Evolutionary conservation across 1,140 invertebrate genomes (phyloP).

Genomic region (Rhopalosiphum padi): DNA sequence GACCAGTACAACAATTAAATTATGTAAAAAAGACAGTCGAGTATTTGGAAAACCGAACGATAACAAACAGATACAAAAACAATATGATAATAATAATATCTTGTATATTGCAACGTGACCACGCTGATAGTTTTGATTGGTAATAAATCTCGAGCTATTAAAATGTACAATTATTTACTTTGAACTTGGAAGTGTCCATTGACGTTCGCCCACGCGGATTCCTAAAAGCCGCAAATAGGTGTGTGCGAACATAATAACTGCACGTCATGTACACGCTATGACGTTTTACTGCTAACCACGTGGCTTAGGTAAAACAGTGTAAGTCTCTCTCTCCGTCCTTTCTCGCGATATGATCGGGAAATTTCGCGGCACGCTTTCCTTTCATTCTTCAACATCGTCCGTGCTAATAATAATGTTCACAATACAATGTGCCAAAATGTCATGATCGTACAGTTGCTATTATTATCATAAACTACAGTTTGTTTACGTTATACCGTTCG

Average conservation of each 20-base stretch:
- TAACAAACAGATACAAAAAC: no score
- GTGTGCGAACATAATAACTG: neutral
- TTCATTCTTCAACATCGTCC: neutral
- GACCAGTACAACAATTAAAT: no score
- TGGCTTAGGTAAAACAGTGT: neutral
- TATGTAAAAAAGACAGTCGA: no score
- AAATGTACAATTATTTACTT: neutral
- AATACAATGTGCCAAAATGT: neutral
- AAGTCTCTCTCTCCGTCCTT: no score
- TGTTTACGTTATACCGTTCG: neutral
- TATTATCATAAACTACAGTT: neutral
- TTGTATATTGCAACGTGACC: neutral
- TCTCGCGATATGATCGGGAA: no score
- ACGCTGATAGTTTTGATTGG: neutral
- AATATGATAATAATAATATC: neutral
- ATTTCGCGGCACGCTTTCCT: neutral
- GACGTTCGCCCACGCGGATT: neutral
- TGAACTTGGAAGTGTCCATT: no score
- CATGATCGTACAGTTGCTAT: neutral
- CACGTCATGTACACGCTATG: neutral
- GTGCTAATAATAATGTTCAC: neutral
- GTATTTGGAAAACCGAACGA: no score
- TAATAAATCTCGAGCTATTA: neutral
- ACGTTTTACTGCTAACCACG: neutral
- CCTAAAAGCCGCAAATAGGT: neutral